Evolutionary conservation across 2,888 invertebrate species (phyloP), one percentile per base, ranked within the genome.

Genomic region (Brenthis daphne): DNA sequence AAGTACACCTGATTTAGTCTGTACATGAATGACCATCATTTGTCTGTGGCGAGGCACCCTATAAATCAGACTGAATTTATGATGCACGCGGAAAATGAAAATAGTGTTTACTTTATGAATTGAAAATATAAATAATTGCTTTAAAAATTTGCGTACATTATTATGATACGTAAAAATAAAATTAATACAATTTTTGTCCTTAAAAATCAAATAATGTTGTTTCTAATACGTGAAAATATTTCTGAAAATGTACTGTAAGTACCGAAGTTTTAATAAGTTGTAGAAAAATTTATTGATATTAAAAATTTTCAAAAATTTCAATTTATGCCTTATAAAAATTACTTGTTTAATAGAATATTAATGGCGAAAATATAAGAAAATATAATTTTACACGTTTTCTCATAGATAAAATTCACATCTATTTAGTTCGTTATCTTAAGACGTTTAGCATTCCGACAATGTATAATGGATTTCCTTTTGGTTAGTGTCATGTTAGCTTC

Each of bases 21-120:
- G 66, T 20, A 55, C 48, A 55, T 60, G 51, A 61, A 67, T 67
- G 55, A 67, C 60, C 24, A 14, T 61, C 66, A 61, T 67, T 67
- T 61, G 66, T 55, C 60, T 48, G 60, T n/a, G 50, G 66, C 60
- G 54, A 16, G 55, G 55, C 58, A 61, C 55, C 16, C 54, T 60
- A 60, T 67, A 67, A 67, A 61, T 67, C 60, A 60, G 33, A 50
- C 29, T 20, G n/a, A 61, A 67, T 67, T 67, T 67, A 67, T 56
- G 60, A 61, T 48, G 48, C 60, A 20, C 48, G 8, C 48, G 61
- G 48, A 61, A 61, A 56, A 60, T 67, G 50, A 60, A 60, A 60
- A 67, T 33, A 60, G 20, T 55, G 13, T 67, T 56, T 67, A 67
- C 55, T 67, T 55, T 55, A 61, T 48, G 29, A 57, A 37, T 57